Evolutionary conservation across 1,140 invertebrate genomes (phyloP).

Genomic region (Bicyclus anynana): DNA sequence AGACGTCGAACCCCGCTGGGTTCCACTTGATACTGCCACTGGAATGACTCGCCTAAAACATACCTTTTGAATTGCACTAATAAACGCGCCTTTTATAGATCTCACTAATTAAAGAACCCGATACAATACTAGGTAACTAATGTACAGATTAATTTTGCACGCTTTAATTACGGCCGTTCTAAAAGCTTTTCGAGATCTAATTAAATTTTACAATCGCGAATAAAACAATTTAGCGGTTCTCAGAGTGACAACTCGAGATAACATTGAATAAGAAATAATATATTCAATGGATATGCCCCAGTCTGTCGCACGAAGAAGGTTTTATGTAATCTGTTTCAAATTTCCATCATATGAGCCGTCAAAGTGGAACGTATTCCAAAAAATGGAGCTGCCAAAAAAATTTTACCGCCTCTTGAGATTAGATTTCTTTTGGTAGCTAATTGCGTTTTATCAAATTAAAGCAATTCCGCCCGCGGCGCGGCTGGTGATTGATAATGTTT

Average conservation of each 20-base stretch:
- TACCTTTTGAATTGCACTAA: slow-evolving; percentile 31
- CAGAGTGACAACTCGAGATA: slow-evolving; percentile 15
- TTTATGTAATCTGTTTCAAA: slow-evolving; percentile 22
- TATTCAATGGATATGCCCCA: background rate
- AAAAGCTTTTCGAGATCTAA: slow-evolving; percentile 12
- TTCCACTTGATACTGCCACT: slow-evolving; percentile 69
- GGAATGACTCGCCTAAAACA: slow-evolving; percentile 66
- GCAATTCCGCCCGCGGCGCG: slow-evolving; percentile 55
- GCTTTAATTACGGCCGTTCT: background rate
- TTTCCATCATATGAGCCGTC: slow-evolving; percentile 41
- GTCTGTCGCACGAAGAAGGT: slow-evolving; percentile 13
- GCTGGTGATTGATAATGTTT: slow-evolving; percentile 70
- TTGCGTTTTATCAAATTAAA: slow-evolving; percentile 77
- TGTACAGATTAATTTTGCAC: slow-evolving; percentile 13
- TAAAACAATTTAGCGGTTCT: slow-evolving; percentile 9
- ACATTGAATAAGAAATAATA: background rate
- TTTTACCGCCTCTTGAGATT: slow-evolving; percentile 61
- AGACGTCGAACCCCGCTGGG: slow-evolving; percentile 65
- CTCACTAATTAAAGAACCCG: slow-evolving; percentile 26
- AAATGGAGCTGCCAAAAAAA: slow-evolving; percentile 61
- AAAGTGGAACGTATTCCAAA: slow-evolving; percentile 54
- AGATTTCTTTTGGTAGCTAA: slow-evolving; percentile 76
- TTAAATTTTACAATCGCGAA: slow-evolving; percentile 8
- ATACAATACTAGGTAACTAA: slow-evolving; percentile 5
- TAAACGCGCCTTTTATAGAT: slow-evolving; percentile 27